Conservation (phyloP, 2,888 invertebrate genomes). For the Lepas anatifera region DNA sequence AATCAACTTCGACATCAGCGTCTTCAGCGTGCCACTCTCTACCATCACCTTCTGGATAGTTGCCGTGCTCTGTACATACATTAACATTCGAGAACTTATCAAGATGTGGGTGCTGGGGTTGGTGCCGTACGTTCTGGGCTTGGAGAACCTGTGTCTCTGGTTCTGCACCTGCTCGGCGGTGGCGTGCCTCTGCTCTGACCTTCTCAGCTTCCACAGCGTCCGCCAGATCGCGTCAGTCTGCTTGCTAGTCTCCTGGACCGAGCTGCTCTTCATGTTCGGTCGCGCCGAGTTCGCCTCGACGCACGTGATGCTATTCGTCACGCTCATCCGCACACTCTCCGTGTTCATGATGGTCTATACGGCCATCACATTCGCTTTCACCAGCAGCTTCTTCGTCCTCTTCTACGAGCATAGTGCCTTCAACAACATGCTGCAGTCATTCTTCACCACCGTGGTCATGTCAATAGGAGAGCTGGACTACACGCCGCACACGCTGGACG, state of each 20-base stretch:
- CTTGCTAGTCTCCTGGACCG: not conserved
- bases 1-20: not conserved
- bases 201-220: not conserved
- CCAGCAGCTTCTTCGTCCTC: conserved; percentile 8
- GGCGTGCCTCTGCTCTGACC: not conserved
- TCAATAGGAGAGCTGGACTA: not conserved
- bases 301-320: not conserved
- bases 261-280: not conserved
- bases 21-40: not conserved
- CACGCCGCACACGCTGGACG: not conserved
- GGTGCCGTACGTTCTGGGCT: not conserved
- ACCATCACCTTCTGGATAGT: not conserved
- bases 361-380: not conserved
- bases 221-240: not conserved
- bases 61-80: not conserved
- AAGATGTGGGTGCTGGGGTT: conserved; percentile 1
- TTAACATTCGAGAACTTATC: not conserved
- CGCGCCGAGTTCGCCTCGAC: conserved; percentile 3
- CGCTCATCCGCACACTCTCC: not conserved
- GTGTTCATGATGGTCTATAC: conserved; percentile 9
- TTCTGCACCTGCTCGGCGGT: not conserved
- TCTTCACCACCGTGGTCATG: not conserved
- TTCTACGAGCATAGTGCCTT: not conserved
- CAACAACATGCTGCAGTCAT: not conserved
- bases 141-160: not conserved